Evolutionary conservation across 2,888 invertebrate genomes (phyloP).

Genomic region (Caenorhabditis zanzibari): DNA sequence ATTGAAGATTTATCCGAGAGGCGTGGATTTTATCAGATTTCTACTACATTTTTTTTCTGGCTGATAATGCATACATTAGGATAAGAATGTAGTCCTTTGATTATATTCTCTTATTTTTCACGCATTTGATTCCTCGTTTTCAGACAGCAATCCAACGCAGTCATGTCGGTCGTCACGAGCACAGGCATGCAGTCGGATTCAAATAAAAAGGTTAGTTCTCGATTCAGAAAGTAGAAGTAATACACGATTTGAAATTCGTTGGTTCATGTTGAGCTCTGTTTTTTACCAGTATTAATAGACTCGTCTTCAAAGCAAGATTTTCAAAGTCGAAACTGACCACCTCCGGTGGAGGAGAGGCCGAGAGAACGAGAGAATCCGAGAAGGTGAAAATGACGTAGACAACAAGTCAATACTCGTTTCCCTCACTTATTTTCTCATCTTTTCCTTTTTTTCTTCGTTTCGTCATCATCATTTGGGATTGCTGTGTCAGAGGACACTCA

Average conservation of each 20-base stretch:
- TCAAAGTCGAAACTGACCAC: conserved; percentile 12
- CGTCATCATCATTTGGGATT: conserved; percentile 57
- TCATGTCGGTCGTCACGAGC: conserved; percentile 65
- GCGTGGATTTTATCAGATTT: background rate
- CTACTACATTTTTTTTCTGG: conserved; percentile 29
- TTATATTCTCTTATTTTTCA: background rate
- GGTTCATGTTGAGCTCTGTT: no score
- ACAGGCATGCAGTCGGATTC: conserved; percentile 66
- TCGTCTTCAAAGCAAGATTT: background rate
- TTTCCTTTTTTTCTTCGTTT: conserved; percentile 31
- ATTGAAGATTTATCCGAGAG: background rate
- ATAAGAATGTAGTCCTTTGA: background rate
- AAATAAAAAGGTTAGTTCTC: conserved; percentile 49
- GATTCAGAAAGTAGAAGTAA: background rate
- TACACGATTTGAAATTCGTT: background rate
- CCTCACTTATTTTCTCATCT: conserved; percentile 16
- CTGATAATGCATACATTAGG: conserved; percentile 13
- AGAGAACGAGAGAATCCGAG: conserved; percentile 4
- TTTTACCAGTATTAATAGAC: background rate
- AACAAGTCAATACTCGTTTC: conserved; percentile 21
- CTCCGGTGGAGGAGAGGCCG: background rate
- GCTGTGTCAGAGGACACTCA: conserved; percentile 49
- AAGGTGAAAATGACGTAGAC: conserved; percentile 49
- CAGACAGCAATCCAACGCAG: conserved; percentile 36
- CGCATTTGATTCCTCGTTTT: conserved; percentile 5